Base-by-base conservation (phyloP, 1,140 invertebrate species). In the Papilio machaon region DNA sequence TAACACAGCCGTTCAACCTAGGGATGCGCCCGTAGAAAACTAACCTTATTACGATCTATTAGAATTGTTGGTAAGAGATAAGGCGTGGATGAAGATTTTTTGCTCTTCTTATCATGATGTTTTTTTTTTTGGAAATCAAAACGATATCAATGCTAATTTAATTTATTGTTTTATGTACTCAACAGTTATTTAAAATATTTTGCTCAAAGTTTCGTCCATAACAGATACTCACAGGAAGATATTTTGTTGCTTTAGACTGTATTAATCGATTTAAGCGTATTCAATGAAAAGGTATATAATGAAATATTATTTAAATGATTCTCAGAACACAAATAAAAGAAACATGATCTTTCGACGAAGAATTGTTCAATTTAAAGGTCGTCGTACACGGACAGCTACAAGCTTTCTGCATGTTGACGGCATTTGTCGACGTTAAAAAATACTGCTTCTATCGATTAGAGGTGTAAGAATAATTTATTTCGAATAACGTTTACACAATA, bases 1-100 rank as follows among this genome's bases (percentile, higher is more conserved):
- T 79, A 64, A 79, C 77, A 67, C 8, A 19, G 46, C 58, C 58
- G 38, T 17, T n/a, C 76, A 30, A 30, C 54, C 58, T 64, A 49
- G 52, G 30, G 23, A 58, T 17, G 46, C n/a, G 23, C 30, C 19
- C 8, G 35, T 35, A 35, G 47, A 47, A 52, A 35, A 30, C 74
- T 49, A 52, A 11, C 46, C 23, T 52, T 43, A 75, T 47, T 75
- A 19, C 74, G 15, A 70, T 70, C 74, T 54, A 8, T 54, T 76
- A 52, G 19, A 46, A 75, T 75, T 47, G 9, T 75, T 76, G 43
- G 74, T 11, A 5, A 15, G 13, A 70, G 64, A 38, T 17, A 70
- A 70, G 17, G 13, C 30, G 2, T 35, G 23, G 60, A 35, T 30
- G 60, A 67, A 11, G 60, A 15, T 23, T n/a, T n/a, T n/a, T 58